Base-by-base conservation (phyloP, 2,113 vertebrate species). In the Centropus bengalensis region DNA sequence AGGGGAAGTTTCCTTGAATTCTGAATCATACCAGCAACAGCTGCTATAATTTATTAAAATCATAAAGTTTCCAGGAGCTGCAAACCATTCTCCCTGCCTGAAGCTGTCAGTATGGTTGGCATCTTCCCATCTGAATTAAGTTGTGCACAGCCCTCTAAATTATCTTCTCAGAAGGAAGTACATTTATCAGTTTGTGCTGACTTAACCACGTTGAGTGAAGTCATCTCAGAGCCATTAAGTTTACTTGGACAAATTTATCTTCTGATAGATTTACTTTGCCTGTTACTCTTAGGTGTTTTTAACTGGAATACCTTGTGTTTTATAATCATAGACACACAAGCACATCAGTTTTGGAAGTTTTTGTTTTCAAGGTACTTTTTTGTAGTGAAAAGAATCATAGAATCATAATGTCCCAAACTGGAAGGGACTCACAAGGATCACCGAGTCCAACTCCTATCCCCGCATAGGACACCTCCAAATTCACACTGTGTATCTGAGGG, bases 1-100 rank as follows among this genome's bases (percentile, higher is more conserved):
- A 94, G 56, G 63, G 56, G 42, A 91, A 63, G 40, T 90, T 95
- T 83, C 60, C 71, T 19, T 77, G 40, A 22, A 84, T 79, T 36
- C n/a, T 79, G 70, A 94, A 82, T 95, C 81, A 66, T 59, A 62
- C 54, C 58, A 82, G n/a, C 83, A 91, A 82, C 91, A 92, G 86
- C 86, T 97, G 93, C 81, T 87, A 12, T 85, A 71, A 78, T 86
- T 89, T 93, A 86, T 84, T 92, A 73, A 87, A 95, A 79, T 73
- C 70, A 45, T 66, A 93, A 82, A 79, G 70, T 40, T 89, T 95
- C 54, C 89, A 94, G 89, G 84, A 95, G 91, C 70, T 87, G 58
- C 55, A 82, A 5, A 55, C 87, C 45, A 19, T 89, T 91, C 45
- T 84, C 10, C 32, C 30, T 92, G 32, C 81, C 62, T 55, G 33